Base-by-base conservation (phyloP, 2,797 vertebrate genomes). In the Paguma larvata region DNA sequence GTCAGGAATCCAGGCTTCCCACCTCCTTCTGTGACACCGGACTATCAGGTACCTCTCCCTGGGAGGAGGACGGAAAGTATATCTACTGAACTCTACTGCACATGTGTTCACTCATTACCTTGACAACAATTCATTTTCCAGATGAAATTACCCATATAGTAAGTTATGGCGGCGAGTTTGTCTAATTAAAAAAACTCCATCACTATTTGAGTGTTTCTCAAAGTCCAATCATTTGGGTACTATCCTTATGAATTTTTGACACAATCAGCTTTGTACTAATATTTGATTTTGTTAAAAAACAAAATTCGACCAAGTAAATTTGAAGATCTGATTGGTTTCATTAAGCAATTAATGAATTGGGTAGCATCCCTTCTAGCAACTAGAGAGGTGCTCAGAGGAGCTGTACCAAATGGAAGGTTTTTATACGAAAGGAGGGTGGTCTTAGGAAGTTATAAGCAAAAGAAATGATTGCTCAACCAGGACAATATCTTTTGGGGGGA, bases 1-100 rank as follows among this genome's bases (percentile, higher is more conserved):
- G 70, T 79, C 83, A 84, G 73, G 63, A 92, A 95, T 82, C 59
- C 86, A 56, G 73, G 68, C 51, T 56, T 96, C 65, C 25, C 27
- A 53, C 91, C 44, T 94, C 51, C 72, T 41, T 62, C 25, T 38
- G 56, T 25, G 59, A 48, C 67, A 5, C 53, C 8, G 67, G 46
- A 16, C n/a, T 62, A 25, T 13, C 21, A 6, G 34, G 79, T 25
- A 82, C 12, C 63, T 94, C 85, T 85, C 41, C 30, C 53, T 32
- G 59, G 85, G 30, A 90, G 68, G 38, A 79, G 75, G 15, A 19
- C 38, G n/a, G 41, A 48, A 95, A 38, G 27, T 73, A 80, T 14
- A 4, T 21, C 32, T 38, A 15, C 34, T 44, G 46, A 80, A 77
- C 38, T 2, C 32, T 12, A 25, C 32, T 78, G 10, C 62, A 7